These are phyloP conservation scores for Mythimna pallens DNA, from an alignment of 2,888 invertebrate species.

Conservation along the genomic window DNA sequence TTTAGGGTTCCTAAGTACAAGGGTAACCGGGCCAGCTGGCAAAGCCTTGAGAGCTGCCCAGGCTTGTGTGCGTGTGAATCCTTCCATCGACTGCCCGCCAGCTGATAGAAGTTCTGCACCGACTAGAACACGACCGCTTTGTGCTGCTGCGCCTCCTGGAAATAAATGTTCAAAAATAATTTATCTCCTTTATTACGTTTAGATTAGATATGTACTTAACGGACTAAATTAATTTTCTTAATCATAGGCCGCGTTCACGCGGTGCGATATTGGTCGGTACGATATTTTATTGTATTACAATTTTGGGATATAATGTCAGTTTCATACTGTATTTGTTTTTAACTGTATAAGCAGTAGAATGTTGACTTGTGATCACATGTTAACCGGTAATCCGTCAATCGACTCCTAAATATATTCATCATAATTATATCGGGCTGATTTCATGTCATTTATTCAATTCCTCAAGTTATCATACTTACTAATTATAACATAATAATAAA, in stretches of 20 bases:
- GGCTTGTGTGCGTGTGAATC: slow-evolving; percentile 97
- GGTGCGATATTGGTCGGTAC: too few species aligned
- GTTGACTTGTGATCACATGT: neutral
- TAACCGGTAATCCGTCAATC: too few species aligned
- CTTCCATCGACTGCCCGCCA: slow-evolving; percentile 94
- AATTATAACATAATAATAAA: too few species aligned
- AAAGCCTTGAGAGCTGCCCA: slow-evolving; percentile 98
- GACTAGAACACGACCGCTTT: slow-evolving; percentile 95
- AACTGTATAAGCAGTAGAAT: neutral
- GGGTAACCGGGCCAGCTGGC: slow-evolving; percentile 95
- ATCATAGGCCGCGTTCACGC: neutral
- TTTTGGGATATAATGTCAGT: neutral
- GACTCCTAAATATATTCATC: too few species aligned
- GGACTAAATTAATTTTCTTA: neutral
- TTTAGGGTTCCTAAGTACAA: slow-evolving; percentile 87
- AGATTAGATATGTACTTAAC: neutral
- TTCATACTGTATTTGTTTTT: neutral
- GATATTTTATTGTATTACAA: neutral
- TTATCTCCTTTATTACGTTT: neutral
- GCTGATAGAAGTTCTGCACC: slow-evolving; percentile 97
- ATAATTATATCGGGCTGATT: too few species aligned
- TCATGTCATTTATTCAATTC: too few species aligned
- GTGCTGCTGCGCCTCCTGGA: slow-evolving; percentile 97
- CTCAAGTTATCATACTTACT: too few species aligned
- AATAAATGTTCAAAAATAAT: slow-evolving; percentile 3